These are phyloP conservation scores for Telenomus remus DNA, from an alignment of 1,140 invertebrate species.

Conservation along the genomic window DNA sequence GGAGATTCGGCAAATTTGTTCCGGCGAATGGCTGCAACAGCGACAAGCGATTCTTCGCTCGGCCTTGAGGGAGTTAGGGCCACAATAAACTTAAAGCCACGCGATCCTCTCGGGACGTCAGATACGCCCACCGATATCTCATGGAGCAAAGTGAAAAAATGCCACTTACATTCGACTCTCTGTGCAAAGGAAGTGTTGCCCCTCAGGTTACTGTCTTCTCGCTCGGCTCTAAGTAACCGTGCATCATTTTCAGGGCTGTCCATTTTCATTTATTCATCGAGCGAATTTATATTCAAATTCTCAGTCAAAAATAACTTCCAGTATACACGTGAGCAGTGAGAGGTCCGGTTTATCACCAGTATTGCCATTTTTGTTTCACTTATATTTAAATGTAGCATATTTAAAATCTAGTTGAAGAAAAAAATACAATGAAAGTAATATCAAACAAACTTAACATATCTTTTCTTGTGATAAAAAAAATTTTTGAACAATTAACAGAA, in stretches of 20 bases:
- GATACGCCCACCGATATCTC: constrained; percentile 58
- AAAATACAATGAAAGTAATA: too few relatives aligned
- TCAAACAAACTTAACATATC: too few relatives aligned
- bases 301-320: constrained; percentile 19
- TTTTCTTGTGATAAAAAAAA: too few relatives aligned
- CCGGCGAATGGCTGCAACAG: constrained; percentile 34
- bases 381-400: neutral
- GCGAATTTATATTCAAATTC: constrained; percentile 38
- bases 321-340: neutral
- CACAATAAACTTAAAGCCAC: constrained; percentile 53
- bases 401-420: too few relatives aligned
- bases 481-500: too few relatives aligned
- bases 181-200: constrained; percentile 28
- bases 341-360: neutral
- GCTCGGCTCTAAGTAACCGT: constrained; percentile 33
- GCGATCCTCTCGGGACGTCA: constrained; percentile 48
- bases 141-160: constrained; percentile 52
- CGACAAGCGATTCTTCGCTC: constrained; percentile 25
- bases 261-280: constrained; percentile 21
- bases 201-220: constrained; percentile 44
- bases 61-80: constrained; percentile 55
- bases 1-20: constrained; percentile 47
- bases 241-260: constrained; percentile 41
- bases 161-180: constrained; percentile 52
- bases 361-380: neutral